Base-by-base conservation (phyloP, 92 coral and sea anemone genomes). In the Phenganax marumi region DNA sequence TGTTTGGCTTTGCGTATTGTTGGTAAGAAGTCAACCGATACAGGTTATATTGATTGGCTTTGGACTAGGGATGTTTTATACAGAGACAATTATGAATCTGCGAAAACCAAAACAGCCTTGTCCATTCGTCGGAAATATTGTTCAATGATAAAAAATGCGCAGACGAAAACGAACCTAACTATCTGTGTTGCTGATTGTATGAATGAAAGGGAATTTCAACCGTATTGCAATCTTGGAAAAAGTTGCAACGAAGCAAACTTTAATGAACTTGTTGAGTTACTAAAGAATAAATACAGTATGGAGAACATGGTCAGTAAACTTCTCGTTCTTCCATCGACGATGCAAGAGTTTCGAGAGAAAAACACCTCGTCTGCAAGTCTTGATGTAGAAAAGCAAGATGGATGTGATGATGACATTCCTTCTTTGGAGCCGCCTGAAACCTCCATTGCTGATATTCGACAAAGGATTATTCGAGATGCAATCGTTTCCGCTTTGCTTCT, bases 61-160 rank as follows among this genome's bases (percentile, higher is more conserved):
- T 77, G 82, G 82, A 77, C 71, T 0, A 77, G 82, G 22, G 82
- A 77, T 49, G 48, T 77, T 33, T 60, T 77, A 56, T 77, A 77
- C 82, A 77, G 61, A 65, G 49, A 77, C 46, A 62, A 77, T 24
- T 77, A 58, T 82, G 78, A 91, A 92, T 77, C 85, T 24, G 86
- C 91, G 43, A 63, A 70, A 26, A 92, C 91, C 79, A 94, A 94
- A 79, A 91, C 98, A 14, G 92, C 95, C 21, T 88, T 92, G 47
- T 85, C 84, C 33, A 85, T 91, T 23, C 81, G 87, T 56, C 88
- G 86, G 43, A 84, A 97, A 46, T 78, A 92, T 73, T 65, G 65
- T 33, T 75, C 60, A n/a, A 75, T 94, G 77, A 85, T 94, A 84
- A 89, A 86, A 62, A 87, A 90, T 68, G 88, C 92, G 12, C 89